Conservation (phyloP, 2,888 invertebrate species). For the Apamea epomidion region DNA sequence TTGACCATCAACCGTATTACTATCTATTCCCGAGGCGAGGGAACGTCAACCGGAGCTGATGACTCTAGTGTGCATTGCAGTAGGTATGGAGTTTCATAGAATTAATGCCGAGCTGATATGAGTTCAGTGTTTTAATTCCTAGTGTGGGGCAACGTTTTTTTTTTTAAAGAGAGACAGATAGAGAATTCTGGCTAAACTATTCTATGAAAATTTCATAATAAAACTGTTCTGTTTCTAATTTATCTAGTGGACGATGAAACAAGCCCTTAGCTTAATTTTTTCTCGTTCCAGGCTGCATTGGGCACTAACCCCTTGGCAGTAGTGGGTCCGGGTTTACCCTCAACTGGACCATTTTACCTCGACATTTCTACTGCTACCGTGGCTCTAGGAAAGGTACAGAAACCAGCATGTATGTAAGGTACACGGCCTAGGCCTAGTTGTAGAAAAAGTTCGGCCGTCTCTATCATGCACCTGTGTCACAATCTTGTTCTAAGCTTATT, state of each 20-base stretch:
- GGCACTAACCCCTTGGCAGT: slow-evolving; percentile 25
- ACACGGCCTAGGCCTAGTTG: not conserved
- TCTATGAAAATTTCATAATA: not conserved
- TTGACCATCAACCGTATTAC: not conserved
- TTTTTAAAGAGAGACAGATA: too few species aligned
- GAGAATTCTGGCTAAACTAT: not conserved
- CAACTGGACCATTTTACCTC: slow-evolving; percentile 35
- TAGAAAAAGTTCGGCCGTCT: not conserved
- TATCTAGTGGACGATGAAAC: not conserved
- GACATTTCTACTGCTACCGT: slow-evolving; percentile 34
- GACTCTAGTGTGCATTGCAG: not conserved
- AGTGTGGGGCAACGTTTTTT: too few species aligned
- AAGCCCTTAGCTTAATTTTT: not conserved
- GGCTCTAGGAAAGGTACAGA: slow-evolving; percentile 39
- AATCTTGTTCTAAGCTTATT: not conserved
- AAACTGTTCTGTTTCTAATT: not conserved
- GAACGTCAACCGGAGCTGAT: not conserved
- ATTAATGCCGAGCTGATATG: too few species aligned
- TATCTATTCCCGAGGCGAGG: not conserved
- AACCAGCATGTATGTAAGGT: not conserved
- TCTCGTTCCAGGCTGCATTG: slow-evolving; percentile 29
- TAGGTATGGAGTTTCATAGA: not conserved
- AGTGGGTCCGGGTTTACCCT: slow-evolving; percentile 13
- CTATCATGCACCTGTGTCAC: not conserved
- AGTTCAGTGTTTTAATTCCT: not conserved